Conservation (phyloP, 2,113 vertebrate genomes). For the Echinops telfairi region DNA sequence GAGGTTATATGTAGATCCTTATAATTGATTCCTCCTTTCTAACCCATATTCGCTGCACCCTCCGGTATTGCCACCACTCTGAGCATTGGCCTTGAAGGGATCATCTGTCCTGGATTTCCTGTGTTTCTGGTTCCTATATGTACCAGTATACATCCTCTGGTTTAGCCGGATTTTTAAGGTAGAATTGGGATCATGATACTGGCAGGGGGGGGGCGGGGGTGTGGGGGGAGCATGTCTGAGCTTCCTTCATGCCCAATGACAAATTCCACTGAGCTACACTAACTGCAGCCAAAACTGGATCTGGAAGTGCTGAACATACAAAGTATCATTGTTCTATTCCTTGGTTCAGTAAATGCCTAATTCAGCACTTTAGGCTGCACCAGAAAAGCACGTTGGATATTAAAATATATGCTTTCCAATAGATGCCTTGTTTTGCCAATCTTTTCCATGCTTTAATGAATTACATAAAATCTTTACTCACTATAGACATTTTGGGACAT, state of each 20-base stretch:
- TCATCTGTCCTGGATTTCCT: no score
- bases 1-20: no score
- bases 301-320: not conserved
- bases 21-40: no score
- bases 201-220: no score
- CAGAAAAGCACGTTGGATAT: not conserved
- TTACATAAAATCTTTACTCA: not conserved
- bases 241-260: not conserved
- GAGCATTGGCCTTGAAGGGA: no score
- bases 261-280: not conserved
- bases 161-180: no score
- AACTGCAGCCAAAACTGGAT: not conserved
- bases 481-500: not conserved
- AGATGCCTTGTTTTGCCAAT: not conserved
- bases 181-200: no score
- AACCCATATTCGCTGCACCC: no score
- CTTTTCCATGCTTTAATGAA: not conserved
- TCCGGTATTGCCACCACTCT: no score
- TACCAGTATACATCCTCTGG: no score
- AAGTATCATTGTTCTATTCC: not conserved
- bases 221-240: not conserved
- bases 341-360: not conserved
- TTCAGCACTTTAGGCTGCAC: not conserved
- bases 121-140: no score
- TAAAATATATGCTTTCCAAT: not conserved